These are phyloP conservation scores for Altica lythri DNA, from an alignment of 2,888 invertebrate genomes.

Conservation along the genomic window DNA sequence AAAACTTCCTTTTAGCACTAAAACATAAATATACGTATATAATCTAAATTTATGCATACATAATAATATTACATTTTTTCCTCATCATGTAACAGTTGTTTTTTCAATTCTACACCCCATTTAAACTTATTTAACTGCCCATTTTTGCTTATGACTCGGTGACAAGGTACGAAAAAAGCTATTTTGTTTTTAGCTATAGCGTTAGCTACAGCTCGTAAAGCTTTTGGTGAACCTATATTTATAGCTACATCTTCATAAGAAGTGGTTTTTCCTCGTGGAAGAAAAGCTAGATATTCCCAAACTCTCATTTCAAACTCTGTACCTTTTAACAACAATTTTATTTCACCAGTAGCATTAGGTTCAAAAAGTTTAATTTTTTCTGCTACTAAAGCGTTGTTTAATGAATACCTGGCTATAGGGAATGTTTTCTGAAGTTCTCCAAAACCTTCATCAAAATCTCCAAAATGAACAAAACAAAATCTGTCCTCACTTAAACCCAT, in stretches of 20 bases:
- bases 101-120: slow-evolving; percentile 49
- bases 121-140: slow-evolving; percentile 49
- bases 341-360: slow-evolving; percentile 23
- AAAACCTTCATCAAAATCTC: slow-evolving; percentile 33
- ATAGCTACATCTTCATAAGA: slow-evolving; percentile 51
- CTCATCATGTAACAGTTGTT: slow-evolving; percentile 48
- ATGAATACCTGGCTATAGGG: slow-evolving; percentile 43
- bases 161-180: slow-evolving; percentile 53
- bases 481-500: slow-evolving; percentile 41
- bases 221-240: slow-evolving; percentile 49
- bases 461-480: slow-evolving; percentile 44
- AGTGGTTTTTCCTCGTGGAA: slow-evolving; percentile 47
- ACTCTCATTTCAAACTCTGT: slow-evolving; percentile 51
- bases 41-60: neutral
- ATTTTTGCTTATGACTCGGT: slow-evolving; percentile 51
- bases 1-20: neutral
- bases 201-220: slow-evolving; percentile 52
- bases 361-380: slow-evolving; percentile 30
- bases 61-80: slow-evolving; percentile 31
- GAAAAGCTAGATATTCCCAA: slow-evolving; percentile 49
- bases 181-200: slow-evolving; percentile 53
- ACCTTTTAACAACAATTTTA: slow-evolving; percentile 48
- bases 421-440: slow-evolving; percentile 41
- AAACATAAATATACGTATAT: too few relatives aligned
- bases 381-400: slow-evolving; percentile 38